Conservation (phyloP, 2,797 vertebrate species). For the Alca torda region DNA sequence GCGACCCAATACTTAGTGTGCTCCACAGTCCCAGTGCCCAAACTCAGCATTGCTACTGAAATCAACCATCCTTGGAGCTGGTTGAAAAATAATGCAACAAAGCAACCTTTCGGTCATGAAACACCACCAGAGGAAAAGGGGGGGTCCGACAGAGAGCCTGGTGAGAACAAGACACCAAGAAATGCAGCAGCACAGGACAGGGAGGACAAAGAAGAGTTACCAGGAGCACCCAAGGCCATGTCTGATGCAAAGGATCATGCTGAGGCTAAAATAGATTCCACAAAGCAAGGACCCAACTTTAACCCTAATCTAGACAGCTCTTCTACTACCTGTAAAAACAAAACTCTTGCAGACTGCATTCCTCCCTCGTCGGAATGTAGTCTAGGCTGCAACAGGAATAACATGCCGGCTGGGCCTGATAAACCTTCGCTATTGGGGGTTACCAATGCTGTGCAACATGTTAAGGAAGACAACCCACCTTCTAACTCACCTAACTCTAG, state of each 20-base stretch:
- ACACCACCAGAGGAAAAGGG: background rate
- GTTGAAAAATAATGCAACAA: slow-evolving; percentile 31
- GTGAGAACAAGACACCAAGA: background rate
- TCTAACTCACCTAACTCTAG: background rate
- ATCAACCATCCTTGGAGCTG: slow-evolving; percentile 70
- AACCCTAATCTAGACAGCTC: background rate
- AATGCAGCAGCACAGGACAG: background rate
- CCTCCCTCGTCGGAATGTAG: background rate
- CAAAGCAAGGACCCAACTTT: background rate
- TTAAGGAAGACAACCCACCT: background rate
- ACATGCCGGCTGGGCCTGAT: background rate
- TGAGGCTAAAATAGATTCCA: background rate
- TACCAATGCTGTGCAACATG: background rate
- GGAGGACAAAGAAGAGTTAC: background rate
- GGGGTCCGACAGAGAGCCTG: background rate
- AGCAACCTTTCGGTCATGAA: background rate
- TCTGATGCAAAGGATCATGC: background rate
- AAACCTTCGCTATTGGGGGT: background rate
- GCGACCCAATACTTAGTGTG: slow-evolving; percentile 62
- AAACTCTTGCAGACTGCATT: background rate
- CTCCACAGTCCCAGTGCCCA: slow-evolving; percentile 57
- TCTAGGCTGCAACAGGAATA: background rate
- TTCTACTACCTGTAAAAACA: background rate
- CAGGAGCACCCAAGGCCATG: background rate
- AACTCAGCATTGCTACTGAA: slow-evolving; percentile 69